Evolutionary conservation across 2,888 invertebrate genomes (phyloP).

Genomic region (Parochlus steinenii): DNA sequence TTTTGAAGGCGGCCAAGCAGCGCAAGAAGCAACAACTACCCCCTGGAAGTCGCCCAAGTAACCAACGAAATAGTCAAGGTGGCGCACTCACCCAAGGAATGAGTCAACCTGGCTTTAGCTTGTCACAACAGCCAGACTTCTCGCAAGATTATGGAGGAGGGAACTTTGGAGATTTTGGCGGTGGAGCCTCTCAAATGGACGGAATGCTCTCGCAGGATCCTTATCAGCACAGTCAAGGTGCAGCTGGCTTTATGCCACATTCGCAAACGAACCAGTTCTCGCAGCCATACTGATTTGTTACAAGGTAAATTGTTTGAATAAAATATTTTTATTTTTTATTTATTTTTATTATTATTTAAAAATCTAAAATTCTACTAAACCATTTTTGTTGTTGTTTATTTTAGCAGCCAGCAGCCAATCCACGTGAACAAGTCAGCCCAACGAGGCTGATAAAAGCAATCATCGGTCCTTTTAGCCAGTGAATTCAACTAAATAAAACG

Average conservation of each 20-base stretch:
- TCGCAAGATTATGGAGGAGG: conserved; percentile 30
- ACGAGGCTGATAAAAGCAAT: too few species aligned
- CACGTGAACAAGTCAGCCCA: background rate
- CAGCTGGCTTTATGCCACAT: too few species aligned
- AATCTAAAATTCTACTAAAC: background rate
- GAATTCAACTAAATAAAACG: too few species aligned
- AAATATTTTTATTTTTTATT: background rate
- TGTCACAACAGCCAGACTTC: conserved; percentile 45
- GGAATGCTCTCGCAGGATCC: conserved; percentile 88
- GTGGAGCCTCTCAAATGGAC: conserved; percentile 64
- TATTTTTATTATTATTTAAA: background rate
- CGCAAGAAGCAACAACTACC: conserved; percentile 28
- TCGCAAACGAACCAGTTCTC: conserved; percentile 11
- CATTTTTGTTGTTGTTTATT: background rate
- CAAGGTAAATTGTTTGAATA: background rate
- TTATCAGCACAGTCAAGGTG: conserved; percentile 9
- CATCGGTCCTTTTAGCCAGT: too few species aligned
- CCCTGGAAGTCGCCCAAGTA: conserved; percentile 26
- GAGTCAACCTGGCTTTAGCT: conserved; percentile 48
- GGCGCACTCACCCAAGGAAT: conserved; percentile 57
- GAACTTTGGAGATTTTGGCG: conserved; percentile 12
- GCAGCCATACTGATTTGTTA: conserved; percentile 1
- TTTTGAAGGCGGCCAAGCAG: conserved; percentile 30
- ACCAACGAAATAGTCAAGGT: conserved; percentile 48
- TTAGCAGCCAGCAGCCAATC: too few species aligned